Conservation (phyloP, 2,797 vertebrate genomes). For the Sarcophilus harrisii region DNA sequence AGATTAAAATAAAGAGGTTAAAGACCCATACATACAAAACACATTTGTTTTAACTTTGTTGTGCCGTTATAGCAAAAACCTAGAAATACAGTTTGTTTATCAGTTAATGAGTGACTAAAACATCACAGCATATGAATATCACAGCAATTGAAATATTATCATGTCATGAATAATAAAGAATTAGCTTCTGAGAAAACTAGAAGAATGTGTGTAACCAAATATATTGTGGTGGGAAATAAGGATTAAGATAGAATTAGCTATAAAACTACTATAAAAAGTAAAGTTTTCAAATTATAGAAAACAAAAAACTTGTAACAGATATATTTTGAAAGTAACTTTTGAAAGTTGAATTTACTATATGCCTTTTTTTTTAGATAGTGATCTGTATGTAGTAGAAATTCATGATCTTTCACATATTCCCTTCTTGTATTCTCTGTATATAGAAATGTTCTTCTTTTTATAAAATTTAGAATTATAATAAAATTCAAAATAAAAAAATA, state of each 20-base stretch:
- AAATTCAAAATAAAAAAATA: background rate
- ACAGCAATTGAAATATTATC: too few species aligned
- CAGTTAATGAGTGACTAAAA: background rate
- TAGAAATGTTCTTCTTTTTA: background rate
- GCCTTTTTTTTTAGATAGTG: too few species aligned
- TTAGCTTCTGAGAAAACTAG: background rate
- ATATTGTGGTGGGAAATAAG: background rate
- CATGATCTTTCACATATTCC: background rate
- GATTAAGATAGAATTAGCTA: background rate
- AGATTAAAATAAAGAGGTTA: background rate
- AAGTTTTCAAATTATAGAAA: too few species aligned
- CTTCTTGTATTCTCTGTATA: background rate
- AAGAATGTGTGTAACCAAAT: background rate
- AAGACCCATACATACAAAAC: background rate
- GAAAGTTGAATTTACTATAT: too few species aligned
- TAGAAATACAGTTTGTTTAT: background rate
- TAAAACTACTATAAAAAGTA: background rate
- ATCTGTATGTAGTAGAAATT: too few species aligned
- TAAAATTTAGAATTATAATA: background rate
- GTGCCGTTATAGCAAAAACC: background rate
- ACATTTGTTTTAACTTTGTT: background rate
- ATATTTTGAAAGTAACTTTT: background rate
- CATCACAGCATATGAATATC: too few species aligned
- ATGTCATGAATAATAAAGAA: background rate
- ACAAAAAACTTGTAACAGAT: background rate